Conservation (phyloP, 2,113 vertebrate species). For the Shinisaurus crocodilurus region DNA sequence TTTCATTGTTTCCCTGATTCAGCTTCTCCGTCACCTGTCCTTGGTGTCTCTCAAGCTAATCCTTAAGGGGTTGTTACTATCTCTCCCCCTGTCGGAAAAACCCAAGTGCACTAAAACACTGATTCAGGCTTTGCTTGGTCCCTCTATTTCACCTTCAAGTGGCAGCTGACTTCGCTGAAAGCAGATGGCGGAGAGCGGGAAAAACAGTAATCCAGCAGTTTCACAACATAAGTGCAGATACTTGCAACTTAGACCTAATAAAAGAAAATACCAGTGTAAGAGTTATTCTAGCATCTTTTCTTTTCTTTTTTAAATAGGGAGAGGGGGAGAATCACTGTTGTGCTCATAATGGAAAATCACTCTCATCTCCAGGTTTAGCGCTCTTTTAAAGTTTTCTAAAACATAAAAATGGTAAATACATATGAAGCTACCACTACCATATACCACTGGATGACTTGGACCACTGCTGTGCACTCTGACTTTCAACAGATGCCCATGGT, state of each 20-base stretch:
- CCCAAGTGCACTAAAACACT: conserved; percentile 42
- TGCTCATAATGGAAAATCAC: conserved; percentile 54
- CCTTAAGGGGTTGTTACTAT: conserved; percentile 57
- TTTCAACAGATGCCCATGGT: background rate
- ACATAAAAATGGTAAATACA: conserved; percentile 27
- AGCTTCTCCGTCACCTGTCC: conserved; percentile 52
- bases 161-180: conserved; percentile 44
- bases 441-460: background rate
- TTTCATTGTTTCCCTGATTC: conserved; percentile 51
- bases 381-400: conserved; percentile 49
- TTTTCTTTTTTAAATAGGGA: background rate
- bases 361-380: conserved; percentile 44
- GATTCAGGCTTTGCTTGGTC: conserved; percentile 46
- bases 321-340: background rate
- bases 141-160: conserved; percentile 57
- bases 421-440: background rate
- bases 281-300: conserved; percentile 43
- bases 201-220: background rate
- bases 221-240: conserved; percentile 53
- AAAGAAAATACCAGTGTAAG: conserved; percentile 21
- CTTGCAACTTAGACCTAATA: conserved; percentile 2
- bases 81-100: conserved; percentile 39
- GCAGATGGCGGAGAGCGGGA: background rate
- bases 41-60: conserved; percentile 32
- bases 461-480: background rate